Evolutionary conservation across 2,888 invertebrate species (phyloP).

Genomic region (Pecten maximus): DNA sequence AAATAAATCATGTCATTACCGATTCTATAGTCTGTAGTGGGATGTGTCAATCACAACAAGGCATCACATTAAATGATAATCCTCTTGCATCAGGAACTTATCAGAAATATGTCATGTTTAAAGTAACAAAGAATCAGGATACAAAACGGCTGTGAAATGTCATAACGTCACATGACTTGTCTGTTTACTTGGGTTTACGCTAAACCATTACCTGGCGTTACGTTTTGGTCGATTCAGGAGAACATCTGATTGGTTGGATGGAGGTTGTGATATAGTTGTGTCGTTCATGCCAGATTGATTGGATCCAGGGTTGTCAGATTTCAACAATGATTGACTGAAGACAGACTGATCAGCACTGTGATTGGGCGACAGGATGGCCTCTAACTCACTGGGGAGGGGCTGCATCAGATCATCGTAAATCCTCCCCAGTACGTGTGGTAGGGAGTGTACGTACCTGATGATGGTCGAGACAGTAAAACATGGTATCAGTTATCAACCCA

Average conservation of each 20-base stretch:
- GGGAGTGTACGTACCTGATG: slow-evolving; percentile 69
- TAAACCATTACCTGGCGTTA: slow-evolving; percentile 37
- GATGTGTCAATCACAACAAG: no score
- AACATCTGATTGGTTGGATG: slow-evolving; percentile 54
- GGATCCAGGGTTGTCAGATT: slow-evolving; percentile 44
- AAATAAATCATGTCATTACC: slow-evolving; percentile 16
- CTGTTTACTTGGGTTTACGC: not conserved
- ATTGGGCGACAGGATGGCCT: slow-evolving; percentile 68
- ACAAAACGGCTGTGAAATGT: no score
- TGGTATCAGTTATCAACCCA: no score
- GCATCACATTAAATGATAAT: no score
- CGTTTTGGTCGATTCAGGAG: slow-evolving; percentile 42
- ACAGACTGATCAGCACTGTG: slow-evolving; percentile 63
- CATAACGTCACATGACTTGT: not conserved
- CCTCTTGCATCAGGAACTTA: no score
- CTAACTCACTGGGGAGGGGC: slow-evolving; percentile 71
- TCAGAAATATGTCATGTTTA: no score
- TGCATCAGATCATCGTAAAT: slow-evolving; percentile 78
- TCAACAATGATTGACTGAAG: slow-evolving; percentile 56
- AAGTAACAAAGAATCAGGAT: no score
- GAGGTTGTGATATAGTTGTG: slow-evolving; percentile 56
- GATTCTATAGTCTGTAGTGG: no score
- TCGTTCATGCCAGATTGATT: slow-evolving; percentile 51
- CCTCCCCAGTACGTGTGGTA: slow-evolving; percentile 69
- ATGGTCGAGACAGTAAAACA: not conserved